Evolutionary conservation across 2,797 vertebrate genomes (phyloP).

Genomic region (Gadopsis marmoratus): DNA sequence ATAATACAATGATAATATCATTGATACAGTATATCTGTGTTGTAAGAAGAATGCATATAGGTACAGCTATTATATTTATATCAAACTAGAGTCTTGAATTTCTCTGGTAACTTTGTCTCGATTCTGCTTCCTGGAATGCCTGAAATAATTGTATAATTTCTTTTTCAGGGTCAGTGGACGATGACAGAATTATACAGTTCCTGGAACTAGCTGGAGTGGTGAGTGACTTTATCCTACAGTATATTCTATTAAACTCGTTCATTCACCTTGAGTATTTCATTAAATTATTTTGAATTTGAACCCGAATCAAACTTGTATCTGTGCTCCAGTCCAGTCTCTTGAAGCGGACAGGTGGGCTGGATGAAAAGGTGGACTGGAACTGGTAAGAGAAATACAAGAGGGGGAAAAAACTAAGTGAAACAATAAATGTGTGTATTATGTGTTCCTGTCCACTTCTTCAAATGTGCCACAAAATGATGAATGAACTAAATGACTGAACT

Average conservation of each 20-base stretch:
- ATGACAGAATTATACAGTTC: slow-evolving; percentile 92
- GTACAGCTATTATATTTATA: neutral
- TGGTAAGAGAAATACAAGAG: slow-evolving; percentile 86
- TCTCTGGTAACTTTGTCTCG: neutral
- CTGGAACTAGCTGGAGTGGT: slow-evolving; percentile 94
- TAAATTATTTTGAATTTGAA: neutral
- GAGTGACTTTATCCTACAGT: slow-evolving; percentile 62
- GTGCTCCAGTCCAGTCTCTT: slow-evolving; percentile 88
- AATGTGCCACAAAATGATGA: neutral
- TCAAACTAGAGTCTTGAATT: neutral
- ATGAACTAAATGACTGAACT: too few relatives aligned
- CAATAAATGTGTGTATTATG: neutral
- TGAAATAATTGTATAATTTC: neutral
- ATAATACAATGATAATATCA: neutral
- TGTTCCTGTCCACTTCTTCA: neutral
- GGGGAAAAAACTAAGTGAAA: neutral
- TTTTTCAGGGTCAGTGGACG: slow-evolving; percentile 88
- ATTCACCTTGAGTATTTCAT: neutral
- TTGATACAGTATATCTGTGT: neutral
- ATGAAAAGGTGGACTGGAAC: slow-evolving; percentile 94
- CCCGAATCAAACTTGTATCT: slow-evolving; percentile 3
- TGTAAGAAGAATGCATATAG: neutral
- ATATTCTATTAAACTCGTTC: neutral
- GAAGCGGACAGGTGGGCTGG: slow-evolving; percentile 91
- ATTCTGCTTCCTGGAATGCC: neutral